Base-by-base conservation (phyloP, 2,888 invertebrate genomes). In the Agrotis exclamationis region DNA sequence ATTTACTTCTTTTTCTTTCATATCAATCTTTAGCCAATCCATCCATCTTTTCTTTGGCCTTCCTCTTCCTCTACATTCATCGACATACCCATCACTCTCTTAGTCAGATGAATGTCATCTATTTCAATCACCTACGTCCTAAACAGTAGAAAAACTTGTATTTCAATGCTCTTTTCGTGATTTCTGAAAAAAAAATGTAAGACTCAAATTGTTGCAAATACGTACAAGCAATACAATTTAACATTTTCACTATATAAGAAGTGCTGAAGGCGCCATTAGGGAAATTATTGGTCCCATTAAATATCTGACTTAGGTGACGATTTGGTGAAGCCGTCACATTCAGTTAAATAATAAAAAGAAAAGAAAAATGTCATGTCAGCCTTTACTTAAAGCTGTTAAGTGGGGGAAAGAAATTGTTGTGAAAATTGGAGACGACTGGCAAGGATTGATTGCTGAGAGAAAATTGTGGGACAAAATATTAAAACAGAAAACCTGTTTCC, bases 261-360 rank as follows among this genome's bases (percentile, higher is more conserved):
- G 70, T 56, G 67, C 62, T 76, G 59, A 68, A 71, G 60, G 24
- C 50, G 54, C 81, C 89, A 85, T 89, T 87, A 87, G 64, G 66
- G 70, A 86, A 86, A 84, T 89, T 80, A 88, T 86, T 78, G 85
- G 74, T 59, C 67, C 84, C 90, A 90, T 90, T 89, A 90, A 89
- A 90, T 86, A 86, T 89, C 90, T n/a, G n/a, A 87, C 89, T 90
- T 90, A 88, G 70, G 73, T 79, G 72, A 75, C 76, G 77, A 86
- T 82, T 74, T 80, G 48, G 72, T 58, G 60, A 63, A 64, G 74
- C 69, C 66, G 76, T 72, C 79, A 77, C 70, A 79, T 63, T 67
- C 68, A 76, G 77, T 85, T 74, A 72, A 75, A 72, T 68, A 64
- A 62, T 72, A 76, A 70, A 65, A 65, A 70, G 75, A 68, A 70